Evolutionary conservation across 2,888 invertebrate genomes (phyloP).

Genomic region (Pteria penguin): DNA sequence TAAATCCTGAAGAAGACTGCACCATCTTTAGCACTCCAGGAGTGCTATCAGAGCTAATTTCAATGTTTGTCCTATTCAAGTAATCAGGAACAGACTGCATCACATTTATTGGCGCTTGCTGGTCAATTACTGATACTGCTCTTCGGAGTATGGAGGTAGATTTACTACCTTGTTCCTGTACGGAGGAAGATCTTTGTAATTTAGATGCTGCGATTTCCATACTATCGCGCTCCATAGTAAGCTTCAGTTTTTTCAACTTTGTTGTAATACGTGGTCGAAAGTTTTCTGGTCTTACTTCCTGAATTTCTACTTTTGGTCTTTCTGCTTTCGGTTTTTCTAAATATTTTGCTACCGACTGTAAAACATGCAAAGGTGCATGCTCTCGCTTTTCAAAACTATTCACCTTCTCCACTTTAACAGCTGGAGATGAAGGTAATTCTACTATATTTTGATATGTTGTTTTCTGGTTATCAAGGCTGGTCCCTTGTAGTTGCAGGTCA

Average conservation of each 20-base stretch:
- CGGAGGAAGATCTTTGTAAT: constrained; percentile 16
- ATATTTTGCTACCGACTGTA: constrained; percentile 58
- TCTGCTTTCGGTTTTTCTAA: constrained; percentile 57
- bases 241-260: constrained; percentile 45
- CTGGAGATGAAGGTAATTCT: background rate
- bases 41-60: background rate
- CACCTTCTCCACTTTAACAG: background rate
- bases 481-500: constrained; percentile 31
- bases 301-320: constrained; percentile 47
- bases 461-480: background rate
- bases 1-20: background rate
- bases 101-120: background rate
- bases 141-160: background rate
- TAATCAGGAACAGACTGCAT: background rate
- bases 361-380: constrained; percentile 57
- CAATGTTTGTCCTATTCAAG: background rate
- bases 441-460: constrained; percentile 12
- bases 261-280: constrained; percentile 47
- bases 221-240: background rate
- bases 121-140: background rate
- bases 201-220: constrained; percentile 22
- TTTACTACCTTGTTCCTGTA: constrained; percentile 12
- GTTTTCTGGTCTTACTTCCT: constrained; percentile 36
- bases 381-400: constrained; percentile 40
- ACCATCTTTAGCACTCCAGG: background rate